These are phyloP conservation scores for Ciconia maguari DNA, from an alignment of 2,113 vertebrate genomes.

Conservation along the genomic window DNA sequence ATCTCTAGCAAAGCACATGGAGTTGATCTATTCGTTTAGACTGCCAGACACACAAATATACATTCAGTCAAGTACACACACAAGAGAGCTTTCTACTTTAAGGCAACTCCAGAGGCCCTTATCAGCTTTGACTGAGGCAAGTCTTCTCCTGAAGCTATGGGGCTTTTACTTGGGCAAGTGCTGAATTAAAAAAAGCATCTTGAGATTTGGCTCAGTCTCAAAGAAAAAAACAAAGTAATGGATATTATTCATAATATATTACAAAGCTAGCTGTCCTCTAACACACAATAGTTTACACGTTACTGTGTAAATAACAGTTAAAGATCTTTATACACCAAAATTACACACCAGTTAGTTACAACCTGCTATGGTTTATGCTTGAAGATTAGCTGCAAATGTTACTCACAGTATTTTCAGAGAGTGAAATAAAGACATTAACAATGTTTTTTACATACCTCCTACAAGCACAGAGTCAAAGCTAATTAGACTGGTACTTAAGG, in stretches of 20 bases:
- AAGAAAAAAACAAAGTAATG: neutral
- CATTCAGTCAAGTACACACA: neutral
- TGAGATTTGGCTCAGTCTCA: neutral
- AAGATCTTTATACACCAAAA: neutral
- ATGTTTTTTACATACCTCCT: neutral
- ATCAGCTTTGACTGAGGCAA: neutral
- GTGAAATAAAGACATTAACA: neutral
- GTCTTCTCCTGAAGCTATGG: neutral
- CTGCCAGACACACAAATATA: neutral
- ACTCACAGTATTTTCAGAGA: neutral
- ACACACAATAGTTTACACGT: neutral
- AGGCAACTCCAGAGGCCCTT: neutral
- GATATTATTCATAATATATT: neutral
- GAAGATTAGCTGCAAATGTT: neutral
- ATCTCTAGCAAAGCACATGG: neutral
- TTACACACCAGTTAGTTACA: neutral
- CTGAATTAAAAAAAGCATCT: neutral
- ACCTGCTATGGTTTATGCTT: neutral
- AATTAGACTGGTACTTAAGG: neutral
- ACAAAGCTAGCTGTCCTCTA: neutral
- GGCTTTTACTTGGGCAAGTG: neutral
- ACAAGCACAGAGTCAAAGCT: neutral
- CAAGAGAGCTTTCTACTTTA: neutral
- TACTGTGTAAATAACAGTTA: neutral
- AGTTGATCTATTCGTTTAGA: conserved; percentile 45